Conservation (phyloP, 2,113 vertebrate genomes). For the Clarias macrocephalus region DNA sequence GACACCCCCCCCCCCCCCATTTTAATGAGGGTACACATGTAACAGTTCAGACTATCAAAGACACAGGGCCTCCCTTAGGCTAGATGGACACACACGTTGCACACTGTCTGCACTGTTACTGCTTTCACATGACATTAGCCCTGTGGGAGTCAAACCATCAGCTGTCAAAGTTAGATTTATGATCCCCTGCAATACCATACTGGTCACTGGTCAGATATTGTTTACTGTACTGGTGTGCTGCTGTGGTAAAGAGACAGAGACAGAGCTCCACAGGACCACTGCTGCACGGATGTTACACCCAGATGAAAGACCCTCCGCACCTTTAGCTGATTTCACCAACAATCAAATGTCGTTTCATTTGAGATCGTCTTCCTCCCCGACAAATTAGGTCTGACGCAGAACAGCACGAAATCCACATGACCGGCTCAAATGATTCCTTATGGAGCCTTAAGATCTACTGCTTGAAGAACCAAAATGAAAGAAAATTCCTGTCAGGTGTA, state of each 20-base stretch:
- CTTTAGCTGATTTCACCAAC: neutral
- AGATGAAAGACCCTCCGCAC: neutral
- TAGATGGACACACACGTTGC: neutral
- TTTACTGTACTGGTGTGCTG: neutral
- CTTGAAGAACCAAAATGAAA: neutral
- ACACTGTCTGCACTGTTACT: neutral
- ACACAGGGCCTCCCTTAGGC: no score
- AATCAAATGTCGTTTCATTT: neutral
- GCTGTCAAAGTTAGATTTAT: conserved; percentile 3
- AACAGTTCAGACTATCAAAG: neutral
- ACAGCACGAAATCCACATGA: neutral
- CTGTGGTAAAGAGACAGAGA: neutral
- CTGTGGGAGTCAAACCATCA: neutral
- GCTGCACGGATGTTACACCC: no score
- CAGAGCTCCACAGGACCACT: neutral
- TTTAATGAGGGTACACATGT: neutral
- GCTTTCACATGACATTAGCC: neutral
- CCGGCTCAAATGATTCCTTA: neutral
- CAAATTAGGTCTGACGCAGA: neutral
- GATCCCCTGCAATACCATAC: neutral
- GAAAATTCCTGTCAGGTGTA: neutral
- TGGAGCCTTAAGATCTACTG: neutral
- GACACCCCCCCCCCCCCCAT: neutral
- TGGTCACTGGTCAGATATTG: neutral
- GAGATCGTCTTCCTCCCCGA: neutral